Conservation (phyloP, 2,113 vertebrate genomes). For the Climacteris rufus region DNA sequence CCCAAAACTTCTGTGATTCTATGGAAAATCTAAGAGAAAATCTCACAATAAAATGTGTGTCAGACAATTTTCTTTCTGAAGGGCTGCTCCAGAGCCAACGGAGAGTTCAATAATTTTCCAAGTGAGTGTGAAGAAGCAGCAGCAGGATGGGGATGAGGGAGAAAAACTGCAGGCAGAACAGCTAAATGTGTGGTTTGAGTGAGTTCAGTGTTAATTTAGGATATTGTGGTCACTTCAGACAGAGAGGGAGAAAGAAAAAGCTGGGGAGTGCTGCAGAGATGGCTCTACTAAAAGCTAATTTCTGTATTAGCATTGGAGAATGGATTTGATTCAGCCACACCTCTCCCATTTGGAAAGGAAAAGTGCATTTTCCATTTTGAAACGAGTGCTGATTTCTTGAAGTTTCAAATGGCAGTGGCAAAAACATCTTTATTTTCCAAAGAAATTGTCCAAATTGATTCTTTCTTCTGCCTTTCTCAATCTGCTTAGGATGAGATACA, state of each 20-base stretch:
- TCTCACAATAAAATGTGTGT: background rate
- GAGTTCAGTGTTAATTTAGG: conserved; percentile 26
- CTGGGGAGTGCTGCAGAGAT: background rate
- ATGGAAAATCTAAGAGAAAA: background rate
- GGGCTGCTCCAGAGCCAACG: background rate
- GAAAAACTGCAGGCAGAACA: background rate
- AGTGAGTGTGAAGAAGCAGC: background rate
- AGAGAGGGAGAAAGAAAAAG: background rate
- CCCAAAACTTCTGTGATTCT: background rate
- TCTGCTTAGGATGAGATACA: background rate
- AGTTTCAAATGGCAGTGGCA: background rate
- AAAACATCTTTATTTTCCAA: background rate
- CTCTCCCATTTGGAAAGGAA: background rate
- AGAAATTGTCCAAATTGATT: background rate
- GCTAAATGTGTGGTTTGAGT: conserved; percentile 30
- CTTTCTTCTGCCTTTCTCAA: background rate
- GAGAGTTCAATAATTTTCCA: background rate
- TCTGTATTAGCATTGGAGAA: background rate
- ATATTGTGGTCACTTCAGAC: conserved; percentile 19
- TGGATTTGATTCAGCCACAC: background rate
- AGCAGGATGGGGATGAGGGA: background rate
- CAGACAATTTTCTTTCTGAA: background rate
- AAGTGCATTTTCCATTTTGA: background rate
- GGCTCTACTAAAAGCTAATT: conserved; percentile 18
- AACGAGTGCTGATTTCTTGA: background rate